phyloP scores from a whole-genome alignment of 2,888 invertebrate species.

The Sialis fuliginosa region DNA sequence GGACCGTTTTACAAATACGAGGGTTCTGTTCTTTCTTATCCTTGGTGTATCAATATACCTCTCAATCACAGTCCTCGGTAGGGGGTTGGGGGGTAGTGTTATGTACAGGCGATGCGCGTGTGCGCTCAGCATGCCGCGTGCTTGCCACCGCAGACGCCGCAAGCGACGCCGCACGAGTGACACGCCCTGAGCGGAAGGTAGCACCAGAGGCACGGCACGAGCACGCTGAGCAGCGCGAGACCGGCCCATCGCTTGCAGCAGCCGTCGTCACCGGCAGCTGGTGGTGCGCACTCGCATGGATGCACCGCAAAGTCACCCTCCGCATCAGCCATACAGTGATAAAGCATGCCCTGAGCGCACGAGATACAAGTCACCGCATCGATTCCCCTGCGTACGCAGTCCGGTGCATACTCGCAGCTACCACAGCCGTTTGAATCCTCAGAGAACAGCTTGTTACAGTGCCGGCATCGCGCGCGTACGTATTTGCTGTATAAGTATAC shows the following conservation, averaged over 20 bases:
- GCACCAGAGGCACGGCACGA: conserved; percentile 89
- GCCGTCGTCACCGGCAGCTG: conserved; percentile 39
- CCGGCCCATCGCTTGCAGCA: conserved; percentile 77
- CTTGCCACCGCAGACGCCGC: conserved; percentile 68
- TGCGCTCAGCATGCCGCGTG: conserved; percentile 29
- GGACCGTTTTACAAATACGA: too few species aligned
- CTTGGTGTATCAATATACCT: too few species aligned
- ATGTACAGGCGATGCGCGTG: too few species aligned
- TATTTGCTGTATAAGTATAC: conserved; percentile 15
- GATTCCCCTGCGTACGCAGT: conserved; percentile 61
- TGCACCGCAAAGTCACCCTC: conserved; percentile 76
- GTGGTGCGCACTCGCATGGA: conserved; percentile 54
- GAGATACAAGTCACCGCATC: conserved; percentile 69
- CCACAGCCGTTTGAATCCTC: conserved; percentile 77
- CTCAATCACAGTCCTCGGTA: too few species aligned
- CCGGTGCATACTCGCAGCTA: conserved; percentile 73
- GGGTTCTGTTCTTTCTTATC: too few species aligned
- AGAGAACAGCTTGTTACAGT: conserved; percentile 66
- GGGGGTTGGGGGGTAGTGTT: too few species aligned
- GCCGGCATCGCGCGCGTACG: conserved; percentile 36
- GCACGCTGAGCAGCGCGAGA: conserved; percentile 62
- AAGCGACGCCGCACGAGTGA: conserved; percentile 65
- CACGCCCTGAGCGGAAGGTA: conserved; percentile 75
- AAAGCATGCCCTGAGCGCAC: conserved; percentile 78
- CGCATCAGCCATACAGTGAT: conserved; percentile 83